Base-by-base conservation (phyloP, 2,113 vertebrate genomes). In the Ahaetulla prasina region DNA sequence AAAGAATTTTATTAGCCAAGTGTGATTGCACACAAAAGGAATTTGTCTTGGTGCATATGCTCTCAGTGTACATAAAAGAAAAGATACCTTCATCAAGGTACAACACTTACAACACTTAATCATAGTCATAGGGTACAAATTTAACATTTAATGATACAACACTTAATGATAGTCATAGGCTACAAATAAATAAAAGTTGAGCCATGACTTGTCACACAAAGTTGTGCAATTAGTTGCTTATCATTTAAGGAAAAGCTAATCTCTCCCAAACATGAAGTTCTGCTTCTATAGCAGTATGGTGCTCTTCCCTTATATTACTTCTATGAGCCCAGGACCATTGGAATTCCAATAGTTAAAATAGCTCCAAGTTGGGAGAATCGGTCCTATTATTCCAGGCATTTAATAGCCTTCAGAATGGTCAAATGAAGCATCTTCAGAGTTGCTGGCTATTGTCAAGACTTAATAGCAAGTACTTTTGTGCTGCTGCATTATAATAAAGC, bases 401-500 rank as follows among this genome's bases (percentile, higher is more conserved):
- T 86, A 35, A 88, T 93, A 90, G 27, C 12, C 91, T 0, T 2
- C n/a, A 30, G 55, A 57, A 92, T 85, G 55, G 2, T 0, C 0
- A 47, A 74, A 2, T 53, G 68, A 45, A 68, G 60, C 91, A 55
- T 35, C 22, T 49, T 23, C 30, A 22, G n/a, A 49, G 35, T 55
- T 74, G 55, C 92, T 52, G 90, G 18, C n/a, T 63, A 47, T 27
- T 7, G 4, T 35, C 57, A 88, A 91, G 53, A 35, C 74, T 95
- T 93, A 54, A 55, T 43, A 39, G 74, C 52, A 85, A 94, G 95
- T 94, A 91, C 92, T 94, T 93, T 57, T 0, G 0, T 88, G 74
- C 86, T 45, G 25, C 0, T 39, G 87, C 55, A 39, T 11, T 22
- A 50, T 2, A 63, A 43, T 90, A 89, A 95, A 94, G 94, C 95